These are phyloP conservation scores for Pentamera pediparva DNA, from an alignment of 53 echinoderm and acorn worm species.

Conservation along the genomic window DNA sequence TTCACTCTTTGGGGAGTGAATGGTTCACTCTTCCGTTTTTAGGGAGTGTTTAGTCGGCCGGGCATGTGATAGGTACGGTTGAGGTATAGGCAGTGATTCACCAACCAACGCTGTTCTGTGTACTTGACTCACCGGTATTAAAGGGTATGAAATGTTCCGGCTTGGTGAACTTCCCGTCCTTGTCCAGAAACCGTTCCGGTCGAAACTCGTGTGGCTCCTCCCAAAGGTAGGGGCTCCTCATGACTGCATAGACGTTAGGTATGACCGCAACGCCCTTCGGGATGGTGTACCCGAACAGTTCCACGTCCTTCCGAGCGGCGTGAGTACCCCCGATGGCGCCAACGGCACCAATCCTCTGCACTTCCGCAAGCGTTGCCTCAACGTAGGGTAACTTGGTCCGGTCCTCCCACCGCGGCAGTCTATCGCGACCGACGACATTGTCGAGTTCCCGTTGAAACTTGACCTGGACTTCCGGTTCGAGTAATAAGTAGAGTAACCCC, in stretches of 20 bases:
- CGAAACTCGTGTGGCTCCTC: constrained; percentile 7
- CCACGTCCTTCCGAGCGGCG: constrained; percentile 5
- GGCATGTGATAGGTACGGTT: no score
- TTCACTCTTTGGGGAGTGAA: no score
- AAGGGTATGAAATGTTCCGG: constrained; percentile 30
- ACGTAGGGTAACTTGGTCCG: constrained; percentile 3
- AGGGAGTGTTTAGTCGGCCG: no score
- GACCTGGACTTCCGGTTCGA: constrained; percentile 4
- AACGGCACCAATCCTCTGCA: constrained; percentile 11
- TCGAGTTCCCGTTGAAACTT: constrained; percentile 23
- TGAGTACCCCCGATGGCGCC: constrained; percentile 25
- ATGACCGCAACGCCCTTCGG: constrained; percentile 14
- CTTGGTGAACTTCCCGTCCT: constrained; percentile 21
- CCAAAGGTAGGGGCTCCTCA: constrained; percentile 21
- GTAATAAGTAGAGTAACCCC: background rate
- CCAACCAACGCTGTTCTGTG: no score
- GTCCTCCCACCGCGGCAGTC: constrained; percentile 18
- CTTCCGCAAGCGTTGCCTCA: constrained; percentile 14
- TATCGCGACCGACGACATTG: constrained; percentile 6
- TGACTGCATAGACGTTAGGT: constrained; percentile 23
- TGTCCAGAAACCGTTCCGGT: constrained; percentile 13
- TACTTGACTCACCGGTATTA: constrained; percentile 16
- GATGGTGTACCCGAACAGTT: constrained; percentile 10
- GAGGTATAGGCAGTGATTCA: no score
- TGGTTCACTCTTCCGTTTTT: no score